Percentiles rank a stretch among this genome's conserved stretches.
Conservation (phyloP, 2,888 invertebrate species). For the Ecliptopera silaceata region DNA sequence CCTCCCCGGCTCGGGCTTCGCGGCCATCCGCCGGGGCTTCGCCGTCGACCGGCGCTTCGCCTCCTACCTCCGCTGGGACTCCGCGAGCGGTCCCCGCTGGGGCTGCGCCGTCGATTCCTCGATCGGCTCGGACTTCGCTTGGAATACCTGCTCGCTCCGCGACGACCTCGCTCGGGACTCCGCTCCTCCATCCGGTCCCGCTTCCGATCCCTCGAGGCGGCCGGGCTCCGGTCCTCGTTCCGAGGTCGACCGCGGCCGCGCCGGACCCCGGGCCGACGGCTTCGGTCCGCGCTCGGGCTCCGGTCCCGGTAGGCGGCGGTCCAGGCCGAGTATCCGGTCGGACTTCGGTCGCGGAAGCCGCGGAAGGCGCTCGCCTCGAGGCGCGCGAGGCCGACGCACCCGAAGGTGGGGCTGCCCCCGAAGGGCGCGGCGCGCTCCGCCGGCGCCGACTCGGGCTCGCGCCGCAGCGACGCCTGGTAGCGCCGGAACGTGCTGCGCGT, state of each 20-base stretch:
- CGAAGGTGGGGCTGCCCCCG: constrained; percentile 34
- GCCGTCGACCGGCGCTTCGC: constrained; percentile 4
- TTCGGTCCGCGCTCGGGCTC: neutral
- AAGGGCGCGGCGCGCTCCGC: constrained; percentile 29
- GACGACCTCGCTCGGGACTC: neutral
- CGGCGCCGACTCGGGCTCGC: constrained; percentile 26
- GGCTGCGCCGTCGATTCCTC: constrained; percentile 4
- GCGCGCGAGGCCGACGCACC: constrained; percentile 46
- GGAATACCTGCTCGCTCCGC: neutral
- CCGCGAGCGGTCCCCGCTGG: constrained; percentile 4
- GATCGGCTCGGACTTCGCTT: neutral
- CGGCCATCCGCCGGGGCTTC: neutral
- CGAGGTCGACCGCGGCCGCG: neutral
- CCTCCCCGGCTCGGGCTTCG: constrained; percentile 4
- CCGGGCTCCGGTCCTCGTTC: constrained; percentile 3
- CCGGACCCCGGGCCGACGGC: neutral
- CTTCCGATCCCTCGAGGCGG: neutral
- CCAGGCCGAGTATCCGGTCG: constrained; percentile 5
- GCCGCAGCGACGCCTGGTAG: constrained; percentile 65
- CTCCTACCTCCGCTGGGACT: constrained; percentile 1
- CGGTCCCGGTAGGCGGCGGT: neutral
- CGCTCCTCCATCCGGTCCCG: constrained; percentile 4
- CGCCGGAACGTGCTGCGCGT: constrained; percentile 78
- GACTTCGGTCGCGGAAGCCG: constrained; percentile 2
- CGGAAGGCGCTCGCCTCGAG: constrained; percentile 9